Evolutionary conservation across 2,113 vertebrate genomes (phyloP), one percentile per base, ranked within the genome.

Genomic region (Aegotheles bennettii): DNA sequence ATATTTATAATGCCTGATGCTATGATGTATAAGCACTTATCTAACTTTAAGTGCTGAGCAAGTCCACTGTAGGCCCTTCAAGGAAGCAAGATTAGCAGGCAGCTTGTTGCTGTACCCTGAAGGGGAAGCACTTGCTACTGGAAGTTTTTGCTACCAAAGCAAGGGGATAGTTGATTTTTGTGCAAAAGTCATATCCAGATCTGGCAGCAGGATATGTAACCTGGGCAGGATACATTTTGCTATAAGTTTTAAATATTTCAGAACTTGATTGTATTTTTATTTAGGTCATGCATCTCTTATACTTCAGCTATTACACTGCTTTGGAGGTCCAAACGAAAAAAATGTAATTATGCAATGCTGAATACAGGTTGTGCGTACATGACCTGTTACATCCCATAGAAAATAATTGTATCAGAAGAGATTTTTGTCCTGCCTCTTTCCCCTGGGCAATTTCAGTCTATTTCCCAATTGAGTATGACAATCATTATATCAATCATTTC

Each of bases 1-100:
- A 12, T 76, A 91, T 80, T 91, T 90, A 33, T 88, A 90, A n/a
- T 50, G 67, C 33, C 70, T 88, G 79, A 76, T 3, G 0, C 88
- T 86, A 53, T 83, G 71, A 88, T 88, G 29, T 77, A 77, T 40
- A 92, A 84, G 83, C 79, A 88, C 79, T 96, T 88, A 64, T 18
- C 67, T 65, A 61, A 90, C 85, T 91, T 77, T 56, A 75, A 93
- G 50, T 45, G 85, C 70, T 86, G 48, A 94, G 71, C 84, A 82
- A 93, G 78, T 57, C 90, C 87, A 43, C 60, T 85, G 80, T 67
- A 79, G n/a, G n/a, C 31, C 70, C 71, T 94, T 40, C 42, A 85
- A 76, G n/a, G 57, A 90, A 90, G 75, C 43, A 64, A 42, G 43
- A 68, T 64, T 35, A 96, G 69, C 31, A 63, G 43, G 43, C 26